These are phyloP conservation scores for Tipula vernalis DNA, from an alignment of 2,888 invertebrate genomes.

Conservation along the genomic window DNA sequence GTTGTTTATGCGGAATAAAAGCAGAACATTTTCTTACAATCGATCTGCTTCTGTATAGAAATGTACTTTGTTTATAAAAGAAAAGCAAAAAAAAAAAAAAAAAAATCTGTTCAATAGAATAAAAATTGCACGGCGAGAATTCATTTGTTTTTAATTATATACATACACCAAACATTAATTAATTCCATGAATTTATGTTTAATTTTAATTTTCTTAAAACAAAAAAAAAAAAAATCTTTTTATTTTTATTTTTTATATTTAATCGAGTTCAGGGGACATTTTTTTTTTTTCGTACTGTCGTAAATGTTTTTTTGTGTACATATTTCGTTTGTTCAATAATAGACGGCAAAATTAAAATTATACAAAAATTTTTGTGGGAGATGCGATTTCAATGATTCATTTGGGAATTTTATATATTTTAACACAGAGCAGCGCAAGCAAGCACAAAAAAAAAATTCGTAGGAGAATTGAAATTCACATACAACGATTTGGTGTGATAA, in stretches of 20 bases:
- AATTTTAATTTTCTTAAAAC: constrained; percentile 1
- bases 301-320: background rate
- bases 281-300: background rate
- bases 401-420: background rate
- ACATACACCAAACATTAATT: constrained; percentile 10
- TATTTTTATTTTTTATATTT: background rate
- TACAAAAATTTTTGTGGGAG: background rate
- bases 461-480: background rate
- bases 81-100: no score
- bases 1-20: background rate
- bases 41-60: constrained; percentile 8
- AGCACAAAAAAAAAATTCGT: background rate
- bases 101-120: background rate
- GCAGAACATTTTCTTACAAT: background rate
- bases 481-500: background rate
- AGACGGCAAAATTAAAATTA: background rate
- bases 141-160: constrained; percentile 10
- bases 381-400: background rate
- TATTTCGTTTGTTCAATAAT: background rate
- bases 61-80: background rate
- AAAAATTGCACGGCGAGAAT: constrained; percentile 9
- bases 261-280: constrained; percentile 9
- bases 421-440: background rate
- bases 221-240: background rate
- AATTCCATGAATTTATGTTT: constrained; percentile 10